Percentiles rank a stretch among this genome's conserved stretches.
These are phyloP conservation scores for Drosophila tripunctata DNA, from an alignment of 2,888 invertebrate species.

Conservation along the genomic window DNA sequence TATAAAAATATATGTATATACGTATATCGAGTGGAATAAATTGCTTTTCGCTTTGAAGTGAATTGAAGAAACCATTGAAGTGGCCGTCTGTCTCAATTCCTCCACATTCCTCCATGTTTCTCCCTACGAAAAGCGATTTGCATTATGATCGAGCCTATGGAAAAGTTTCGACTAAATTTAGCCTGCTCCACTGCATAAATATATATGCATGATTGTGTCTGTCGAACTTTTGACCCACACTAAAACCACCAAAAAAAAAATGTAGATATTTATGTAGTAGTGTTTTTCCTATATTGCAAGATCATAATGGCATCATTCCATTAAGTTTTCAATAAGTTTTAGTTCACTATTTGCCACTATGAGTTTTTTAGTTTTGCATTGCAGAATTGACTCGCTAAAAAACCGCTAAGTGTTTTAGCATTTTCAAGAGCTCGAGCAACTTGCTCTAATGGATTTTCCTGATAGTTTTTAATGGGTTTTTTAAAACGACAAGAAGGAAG, in stretches of 20 bases:
- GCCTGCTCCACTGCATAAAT: conserved; percentile 33
- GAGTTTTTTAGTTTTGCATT: conserved; percentile 17
- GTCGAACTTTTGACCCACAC: conserved; percentile 73
- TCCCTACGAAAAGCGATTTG: conserved; percentile 49
- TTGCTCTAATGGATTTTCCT: conserved; percentile 23
- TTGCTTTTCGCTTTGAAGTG: conserved; percentile 65
- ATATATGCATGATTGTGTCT: conserved; percentile 23
- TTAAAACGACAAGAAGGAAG: neutral
- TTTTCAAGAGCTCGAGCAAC: conserved; percentile 15
- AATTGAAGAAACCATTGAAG: conserved; percentile 71
- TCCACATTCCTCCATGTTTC: neutral
- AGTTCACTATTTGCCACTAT: neutral
- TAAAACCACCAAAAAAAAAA: conserved; percentile 33
- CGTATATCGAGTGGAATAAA: conserved; percentile 38
- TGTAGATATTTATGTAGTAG: too few species aligned
- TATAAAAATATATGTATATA: conserved; percentile 42
- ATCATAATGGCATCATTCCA: conserved; percentile 3
- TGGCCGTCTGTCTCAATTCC: conserved; percentile 47
- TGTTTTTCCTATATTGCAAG: neutral
- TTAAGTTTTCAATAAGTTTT: conserved; percentile 4
- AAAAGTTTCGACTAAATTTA: conserved; percentile 68
- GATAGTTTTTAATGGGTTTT: conserved; percentile 1
- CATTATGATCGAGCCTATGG: conserved; percentile 45
- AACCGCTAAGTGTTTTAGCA: conserved; percentile 28
- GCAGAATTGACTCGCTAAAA: conserved; percentile 20